Conservation (phyloP, 1,140 invertebrate species). For the Carposina sasakii region DNA sequence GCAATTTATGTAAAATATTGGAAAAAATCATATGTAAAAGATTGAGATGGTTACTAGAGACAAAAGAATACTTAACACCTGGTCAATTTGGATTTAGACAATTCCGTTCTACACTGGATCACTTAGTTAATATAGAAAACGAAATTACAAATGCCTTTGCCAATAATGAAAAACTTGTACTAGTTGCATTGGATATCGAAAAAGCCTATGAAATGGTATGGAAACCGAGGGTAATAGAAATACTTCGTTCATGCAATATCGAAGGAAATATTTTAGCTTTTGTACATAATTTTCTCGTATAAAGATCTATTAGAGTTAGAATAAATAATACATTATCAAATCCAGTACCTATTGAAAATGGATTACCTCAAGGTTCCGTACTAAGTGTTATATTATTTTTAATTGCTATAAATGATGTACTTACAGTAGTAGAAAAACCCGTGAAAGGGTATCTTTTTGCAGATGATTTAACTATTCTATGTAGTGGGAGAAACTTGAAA, state of each 20-base stretch:
- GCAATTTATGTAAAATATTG: constrained; percentile 26
- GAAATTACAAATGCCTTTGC: constrained; percentile 19
- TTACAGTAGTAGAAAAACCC: too few species aligned
- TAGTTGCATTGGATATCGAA: constrained; percentile 22
- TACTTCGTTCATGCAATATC: constrained; percentile 15
- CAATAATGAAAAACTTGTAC: constrained; percentile 16
- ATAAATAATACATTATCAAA: constrained; percentile 16
- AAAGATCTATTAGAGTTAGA: constrained; percentile 19
- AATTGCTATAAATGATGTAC: constrained; percentile 21
- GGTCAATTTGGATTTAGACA: constrained; percentile 22
- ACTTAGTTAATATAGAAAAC: constrained; percentile 22
- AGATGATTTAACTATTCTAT: too few species aligned
- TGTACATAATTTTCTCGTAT: constrained; percentile 22
- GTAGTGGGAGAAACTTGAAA: too few species aligned
- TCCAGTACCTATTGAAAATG: constrained; percentile 16
- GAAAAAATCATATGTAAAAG: constrained; percentile 28
- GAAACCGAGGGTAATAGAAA: constrained; percentile 19
- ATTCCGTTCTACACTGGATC: constrained; percentile 16
- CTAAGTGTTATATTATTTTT: constrained; percentile 24
- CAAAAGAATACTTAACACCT: constrained; percentile 11
- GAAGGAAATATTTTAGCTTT: constrained; percentile 23
- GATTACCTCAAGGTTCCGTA: constrained; percentile 22
- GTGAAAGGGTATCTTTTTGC: too few species aligned
- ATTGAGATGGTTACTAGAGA: constrained; percentile 25
- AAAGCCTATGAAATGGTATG: constrained; percentile 30